These are phyloP conservation scores for Phalloptychus januarius DNA, from an alignment of 2,797 vertebrate species.

Conservation along the genomic window DNA sequence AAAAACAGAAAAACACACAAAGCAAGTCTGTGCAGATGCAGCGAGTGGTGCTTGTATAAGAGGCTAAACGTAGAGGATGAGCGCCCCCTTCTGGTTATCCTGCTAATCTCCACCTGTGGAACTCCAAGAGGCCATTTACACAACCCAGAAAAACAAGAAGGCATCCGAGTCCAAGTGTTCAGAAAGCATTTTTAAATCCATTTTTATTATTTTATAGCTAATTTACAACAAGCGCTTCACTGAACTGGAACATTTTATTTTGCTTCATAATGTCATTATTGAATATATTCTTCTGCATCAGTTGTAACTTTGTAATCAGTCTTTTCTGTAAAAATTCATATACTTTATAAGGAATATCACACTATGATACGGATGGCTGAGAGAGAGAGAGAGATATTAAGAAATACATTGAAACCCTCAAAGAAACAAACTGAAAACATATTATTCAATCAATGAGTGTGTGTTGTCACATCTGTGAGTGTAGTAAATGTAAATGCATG, in stretches of 20 bases:
- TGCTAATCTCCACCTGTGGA: conserved; percentile 24
- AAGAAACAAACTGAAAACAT: conserved; percentile 79
- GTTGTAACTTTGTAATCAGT: conserved; percentile 79
- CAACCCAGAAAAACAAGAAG: conserved; percentile 32
- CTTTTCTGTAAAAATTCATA: conserved; percentile 85
- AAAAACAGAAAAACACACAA: conserved; percentile 33
- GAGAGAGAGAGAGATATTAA: conserved; percentile 72
- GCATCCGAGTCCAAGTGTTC: conserved; percentile 61
- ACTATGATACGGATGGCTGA: conserved; percentile 84
- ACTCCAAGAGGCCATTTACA: neutral
- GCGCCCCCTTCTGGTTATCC: conserved; percentile 61
- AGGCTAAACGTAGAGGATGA: conserved; percentile 43
- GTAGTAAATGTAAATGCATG: conserved; percentile 62
- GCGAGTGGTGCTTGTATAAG: conserved; percentile 41
- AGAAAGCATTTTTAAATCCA: conserved; percentile 82
- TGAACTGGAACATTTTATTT: conserved; percentile 86
- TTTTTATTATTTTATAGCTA: conserved; percentile 88
- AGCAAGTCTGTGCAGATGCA: conserved; percentile 45
- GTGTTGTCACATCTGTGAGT: conserved; percentile 57
- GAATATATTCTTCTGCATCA: conserved; percentile 85
- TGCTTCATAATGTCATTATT: conserved; percentile 82
- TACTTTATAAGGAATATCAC: conserved; percentile 85
- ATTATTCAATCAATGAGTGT: conserved; percentile 76
- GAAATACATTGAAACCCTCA: conserved; percentile 82
- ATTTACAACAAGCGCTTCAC: conserved; percentile 90